Evolutionary conservation across 1,140 invertebrate genomes (phyloP), one percentile per base, ranked within the genome.

Genomic region (Procambarus virginalis): DNA sequence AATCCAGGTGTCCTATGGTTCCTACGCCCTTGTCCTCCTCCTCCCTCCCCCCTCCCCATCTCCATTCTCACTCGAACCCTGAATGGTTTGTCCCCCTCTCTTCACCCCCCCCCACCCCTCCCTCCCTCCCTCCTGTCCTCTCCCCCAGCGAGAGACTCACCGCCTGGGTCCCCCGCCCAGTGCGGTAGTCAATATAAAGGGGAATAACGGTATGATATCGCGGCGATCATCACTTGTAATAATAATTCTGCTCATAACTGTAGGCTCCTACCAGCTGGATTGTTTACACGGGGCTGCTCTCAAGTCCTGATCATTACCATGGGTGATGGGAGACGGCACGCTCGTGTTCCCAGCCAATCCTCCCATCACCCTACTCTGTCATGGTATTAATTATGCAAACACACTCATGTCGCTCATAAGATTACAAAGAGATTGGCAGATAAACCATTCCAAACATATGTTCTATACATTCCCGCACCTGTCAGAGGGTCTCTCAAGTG

Each of bases 361-460:
- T 34, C 34, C 68, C n/a, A 73, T 73, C 68, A 10, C 10, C 76
- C 55, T 34, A 60, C 55, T 48, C 55, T 55, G 51, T 55, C 34
- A 51, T 4, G 49, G 55, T 79, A 68, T 86, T 80, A 79, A 80
- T 86, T 79, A 79, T 86, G 85, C 60, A 86, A 68, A 64, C 77
- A 12, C 17, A 49, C 2, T 73, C 77, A 34, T 80, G 76, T 64
- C 46, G 58, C 20, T 77, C 83, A 85, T 77, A 22, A 85, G 83
- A 73, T 85, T 85, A 85, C 75, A 76, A 85, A 73, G 75, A 75
- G 83, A 68, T 64, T 75, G 55, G 45, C 55, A 86, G 75, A 86
- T 79, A 79, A 86, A 60, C 58, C 60, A 22, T 79, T 68, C 83
- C 22, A 86, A 86, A 86, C 85, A 86, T 86, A 86, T 86, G 85